Evolutionary conservation across 1,140 invertebrate species (phyloP).

Genomic region (Leucophenga varia): DNA sequence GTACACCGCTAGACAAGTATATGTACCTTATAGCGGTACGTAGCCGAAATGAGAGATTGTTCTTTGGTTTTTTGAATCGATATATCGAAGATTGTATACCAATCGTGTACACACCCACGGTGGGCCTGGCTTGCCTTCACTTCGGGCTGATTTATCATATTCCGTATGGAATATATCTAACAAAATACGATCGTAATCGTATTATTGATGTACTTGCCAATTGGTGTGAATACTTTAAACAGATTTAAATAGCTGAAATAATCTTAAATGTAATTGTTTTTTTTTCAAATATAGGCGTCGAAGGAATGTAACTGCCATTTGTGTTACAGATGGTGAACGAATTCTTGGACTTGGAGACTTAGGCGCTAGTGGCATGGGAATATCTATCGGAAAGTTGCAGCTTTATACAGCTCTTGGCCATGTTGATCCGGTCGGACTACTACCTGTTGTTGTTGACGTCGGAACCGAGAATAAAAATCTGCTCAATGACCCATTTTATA

Average conservation of each 20-base stretch:
- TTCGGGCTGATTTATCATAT: constrained; percentile 29
- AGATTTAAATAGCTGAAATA: too few relatives aligned
- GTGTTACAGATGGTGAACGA: constrained; percentile 93
- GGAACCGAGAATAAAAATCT: constrained; percentile 87
- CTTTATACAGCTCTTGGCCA: constrained; percentile 91
- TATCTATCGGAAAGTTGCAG: constrained; percentile 93
- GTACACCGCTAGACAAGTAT: constrained; percentile 80
- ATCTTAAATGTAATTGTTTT: too few relatives aligned
- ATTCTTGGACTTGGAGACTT: constrained; percentile 93
- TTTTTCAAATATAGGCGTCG: too few relatives aligned
- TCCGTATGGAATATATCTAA: constrained; percentile 92
- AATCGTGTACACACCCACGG: constrained; percentile 45
- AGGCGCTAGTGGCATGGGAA: constrained; percentile 95
- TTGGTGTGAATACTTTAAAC: too few relatives aligned
- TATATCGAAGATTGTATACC: constrained; percentile 89
- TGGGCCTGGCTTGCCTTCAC: constrained; percentile 73
- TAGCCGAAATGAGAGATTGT: constrained; percentile 90
- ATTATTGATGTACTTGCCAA: constrained; percentile 72
- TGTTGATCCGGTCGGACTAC: constrained; percentile 84
- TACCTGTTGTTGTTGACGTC: constrained; percentile 89
- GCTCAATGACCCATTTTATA: constrained; percentile 90
- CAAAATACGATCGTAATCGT: constrained; percentile 93
- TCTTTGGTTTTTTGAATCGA: constrained; percentile 87
- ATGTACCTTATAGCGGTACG: constrained; percentile 76
- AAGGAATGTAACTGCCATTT: constrained; percentile 88